These are phyloP conservation scores for Phyto melanocephala DNA, from an alignment of 2,888 invertebrate genomes.

Conservation along the genomic window DNA sequence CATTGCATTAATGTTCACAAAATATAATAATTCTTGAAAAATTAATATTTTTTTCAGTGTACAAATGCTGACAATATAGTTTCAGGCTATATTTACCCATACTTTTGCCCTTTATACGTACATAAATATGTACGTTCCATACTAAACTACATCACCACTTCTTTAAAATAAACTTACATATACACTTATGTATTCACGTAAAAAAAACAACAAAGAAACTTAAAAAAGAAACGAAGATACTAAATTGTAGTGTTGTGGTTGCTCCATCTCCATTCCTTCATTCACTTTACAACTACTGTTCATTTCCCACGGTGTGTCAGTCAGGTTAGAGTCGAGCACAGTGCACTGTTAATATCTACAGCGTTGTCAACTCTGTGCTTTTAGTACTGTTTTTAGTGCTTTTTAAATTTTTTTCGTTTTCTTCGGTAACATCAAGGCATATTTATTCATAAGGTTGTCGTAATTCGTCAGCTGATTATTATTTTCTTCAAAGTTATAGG, in stretches of 20 bases:
- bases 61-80: constrained; percentile 43
- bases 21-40: too few species aligned
- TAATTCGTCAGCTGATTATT: too few species aligned
- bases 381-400: too few species aligned
- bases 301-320: constrained; percentile 77
- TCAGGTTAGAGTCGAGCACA: constrained; percentile 58
- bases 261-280: constrained; percentile 54
- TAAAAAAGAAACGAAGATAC: constrained; percentile 44
- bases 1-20: too few species aligned
- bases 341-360: not conserved
- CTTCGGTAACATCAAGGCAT: too few species aligned
- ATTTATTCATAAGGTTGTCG: too few species aligned
- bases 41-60: constrained; percentile 10
- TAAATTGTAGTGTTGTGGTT: constrained; percentile 48
- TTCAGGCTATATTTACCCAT: constrained; percentile 58
- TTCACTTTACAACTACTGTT: constrained; percentile 73
- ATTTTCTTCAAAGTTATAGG: too few species aligned
- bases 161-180: constrained; percentile 49
- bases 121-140: constrained; percentile 24
- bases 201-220: constrained; percentile 29
- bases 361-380: too few species aligned
- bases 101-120: constrained; percentile 40
- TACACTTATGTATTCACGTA: constrained; percentile 5
- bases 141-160: constrained; percentile 54
- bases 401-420: too few species aligned